phyloP scores from a whole-genome alignment of 2,888 invertebrate species.

The Lepidocyrtinus sp. region DNA sequence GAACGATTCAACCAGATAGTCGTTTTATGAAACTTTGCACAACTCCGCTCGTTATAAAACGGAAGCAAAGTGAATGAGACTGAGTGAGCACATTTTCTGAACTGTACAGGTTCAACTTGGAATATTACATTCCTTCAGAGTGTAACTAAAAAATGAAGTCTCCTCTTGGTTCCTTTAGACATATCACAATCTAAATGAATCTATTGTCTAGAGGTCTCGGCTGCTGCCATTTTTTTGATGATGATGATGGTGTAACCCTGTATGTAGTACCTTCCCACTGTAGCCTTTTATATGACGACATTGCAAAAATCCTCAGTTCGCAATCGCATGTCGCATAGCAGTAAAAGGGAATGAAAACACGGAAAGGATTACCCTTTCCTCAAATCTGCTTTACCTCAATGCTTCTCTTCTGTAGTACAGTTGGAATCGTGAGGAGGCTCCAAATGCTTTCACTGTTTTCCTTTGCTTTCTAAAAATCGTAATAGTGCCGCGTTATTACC shows the following conservation, averaged over 20 bases:
- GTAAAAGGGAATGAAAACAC: slow-evolving; percentile 39
- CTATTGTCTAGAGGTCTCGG: background rate
- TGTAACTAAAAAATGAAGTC: too few relatives aligned
- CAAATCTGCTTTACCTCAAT: slow-evolving; percentile 9
- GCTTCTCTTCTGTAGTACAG: background rate
- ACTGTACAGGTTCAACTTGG: slow-evolving; percentile 11
- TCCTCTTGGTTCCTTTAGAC: background rate
- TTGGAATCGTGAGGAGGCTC: background rate
- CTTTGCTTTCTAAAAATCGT: background rate
- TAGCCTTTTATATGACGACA: slow-evolving; percentile 53
- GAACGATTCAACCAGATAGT: slow-evolving; percentile 14
- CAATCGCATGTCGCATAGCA: slow-evolving; percentile 65
- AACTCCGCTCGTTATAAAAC: slow-evolving; percentile 35
- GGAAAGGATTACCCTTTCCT: slow-evolving; percentile 13
- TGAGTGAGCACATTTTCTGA: slow-evolving; percentile 45
- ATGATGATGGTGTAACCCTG: background rate
- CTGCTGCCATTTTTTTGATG: background rate
- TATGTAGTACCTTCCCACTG: slow-evolving; percentile 8
- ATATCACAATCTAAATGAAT: background rate
- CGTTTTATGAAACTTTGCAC: slow-evolving; percentile 30
- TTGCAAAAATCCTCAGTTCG: slow-evolving; percentile 59
- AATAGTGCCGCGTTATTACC: background rate
- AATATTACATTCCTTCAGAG: too few relatives aligned
- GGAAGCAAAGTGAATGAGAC: slow-evolving; percentile 43
- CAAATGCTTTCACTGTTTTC: slow-evolving; percentile 28